phyloP scores from a whole-genome alignment of 2,888 invertebrate species.

The Coenonympha arcania region DNA sequence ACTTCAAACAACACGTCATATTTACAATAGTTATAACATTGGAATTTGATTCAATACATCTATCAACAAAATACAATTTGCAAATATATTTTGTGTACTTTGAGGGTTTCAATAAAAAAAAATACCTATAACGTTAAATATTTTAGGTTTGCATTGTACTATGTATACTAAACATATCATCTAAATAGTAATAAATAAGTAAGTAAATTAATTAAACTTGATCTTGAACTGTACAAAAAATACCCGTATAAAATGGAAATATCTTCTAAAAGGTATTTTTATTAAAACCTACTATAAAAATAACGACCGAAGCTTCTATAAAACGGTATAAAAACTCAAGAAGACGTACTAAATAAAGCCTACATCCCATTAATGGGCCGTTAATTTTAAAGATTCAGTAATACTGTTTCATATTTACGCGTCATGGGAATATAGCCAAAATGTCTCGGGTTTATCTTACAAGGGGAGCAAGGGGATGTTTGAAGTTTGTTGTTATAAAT shows the following conservation, averaged over 20 bases:
- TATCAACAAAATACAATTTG: not conserved
- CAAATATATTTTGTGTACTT: not conserved
- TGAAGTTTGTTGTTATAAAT: slow-evolving; percentile 6
- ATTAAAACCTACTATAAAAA: not conserved
- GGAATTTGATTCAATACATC: not conserved
- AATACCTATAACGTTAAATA: no score
- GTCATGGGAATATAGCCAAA: slow-evolving; percentile 8
- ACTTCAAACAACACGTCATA: not conserved
- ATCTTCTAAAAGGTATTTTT: no score
- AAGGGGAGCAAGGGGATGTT: not conserved
- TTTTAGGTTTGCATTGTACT: no score
- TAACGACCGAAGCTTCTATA: not conserved
- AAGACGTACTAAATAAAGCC: not conserved
- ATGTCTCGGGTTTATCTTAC: slow-evolving; percentile 10
- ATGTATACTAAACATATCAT: no score
- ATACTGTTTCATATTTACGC: slow-evolving; percentile 13
- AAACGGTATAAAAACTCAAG: not conserved
- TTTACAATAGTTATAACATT: not conserved
- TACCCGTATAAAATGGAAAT: no score
- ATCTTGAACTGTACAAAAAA: no score
- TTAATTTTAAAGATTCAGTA: slow-evolving; percentile 16
- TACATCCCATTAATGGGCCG: slow-evolving; percentile 14
- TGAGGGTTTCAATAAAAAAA: no score
- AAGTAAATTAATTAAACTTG: no score
- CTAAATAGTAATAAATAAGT: no score